phyloP scores from a whole-genome alignment of 2,888 invertebrate species.

The Glaucopsyche alexis region DNA sequence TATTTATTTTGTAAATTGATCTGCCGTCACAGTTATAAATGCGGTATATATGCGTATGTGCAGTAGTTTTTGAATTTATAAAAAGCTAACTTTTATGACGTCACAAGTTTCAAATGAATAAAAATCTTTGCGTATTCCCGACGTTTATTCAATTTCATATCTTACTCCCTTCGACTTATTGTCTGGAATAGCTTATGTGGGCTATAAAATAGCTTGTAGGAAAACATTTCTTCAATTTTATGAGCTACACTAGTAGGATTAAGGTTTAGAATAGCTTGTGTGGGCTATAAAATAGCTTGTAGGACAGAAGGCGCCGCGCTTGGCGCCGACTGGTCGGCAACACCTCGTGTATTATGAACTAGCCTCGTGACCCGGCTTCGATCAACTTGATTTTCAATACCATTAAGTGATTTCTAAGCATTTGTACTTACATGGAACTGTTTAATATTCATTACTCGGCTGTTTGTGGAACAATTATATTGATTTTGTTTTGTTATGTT shows the following conservation, averaged over 20 bases:
- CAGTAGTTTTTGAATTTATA: neutral
- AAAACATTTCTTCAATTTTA: slow-evolving; percentile 42
- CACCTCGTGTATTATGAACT: slow-evolving; percentile 79
- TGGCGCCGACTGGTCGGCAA: slow-evolving; percentile 77
- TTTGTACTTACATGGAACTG: slow-evolving; percentile 51
- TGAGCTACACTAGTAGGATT: slow-evolving; percentile 33
- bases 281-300: slow-evolving; percentile 52
- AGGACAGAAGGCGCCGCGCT: slow-evolving; percentile 76
- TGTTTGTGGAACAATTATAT: slow-evolving; percentile 25
- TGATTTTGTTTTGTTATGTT: slow-evolving; percentile 13
- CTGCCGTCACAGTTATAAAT: neutral
- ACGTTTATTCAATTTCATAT: neutral
- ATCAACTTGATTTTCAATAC: slow-evolving; percentile 73
- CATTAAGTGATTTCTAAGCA: slow-evolving; percentile 60
- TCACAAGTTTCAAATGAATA: slow-evolving; percentile 57
- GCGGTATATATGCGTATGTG: neutral
- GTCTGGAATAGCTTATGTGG: slow-evolving; percentile 43
- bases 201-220: slow-evolving; percentile 59
- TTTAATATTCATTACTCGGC: slow-evolving; percentile 46
- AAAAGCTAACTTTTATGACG: slow-evolving; percentile 7
- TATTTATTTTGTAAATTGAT: neutral
- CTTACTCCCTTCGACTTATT: slow-evolving; percentile 31
- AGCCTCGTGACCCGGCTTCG: slow-evolving; percentile 76
- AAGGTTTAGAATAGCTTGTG: slow-evolving; percentile 45
- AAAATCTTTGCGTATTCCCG: slow-evolving; percentile 51